phyloP scores from a whole-genome alignment of 2,888 invertebrate genomes.

The Reticulitermes lucifugus region DNA sequence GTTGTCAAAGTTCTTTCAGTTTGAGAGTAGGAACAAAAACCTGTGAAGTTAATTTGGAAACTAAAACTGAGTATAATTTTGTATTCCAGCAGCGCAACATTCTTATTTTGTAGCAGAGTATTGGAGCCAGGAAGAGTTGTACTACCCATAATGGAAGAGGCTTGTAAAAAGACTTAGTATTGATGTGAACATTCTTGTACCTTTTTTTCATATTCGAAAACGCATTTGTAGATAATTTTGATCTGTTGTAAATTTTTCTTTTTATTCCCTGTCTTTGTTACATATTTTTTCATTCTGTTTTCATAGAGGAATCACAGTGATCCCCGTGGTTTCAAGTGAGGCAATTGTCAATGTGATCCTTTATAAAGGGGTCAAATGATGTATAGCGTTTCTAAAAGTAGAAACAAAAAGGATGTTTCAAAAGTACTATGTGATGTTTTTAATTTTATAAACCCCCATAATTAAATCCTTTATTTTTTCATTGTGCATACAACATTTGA shows the following conservation, averaged over 20 bases:
- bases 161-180: conserved; percentile 52
- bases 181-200: conserved; percentile 54
- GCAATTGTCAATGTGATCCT: conserved; percentile 60
- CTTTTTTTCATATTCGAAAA: conserved; percentile 51
- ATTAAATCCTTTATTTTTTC: conserved; percentile 9
- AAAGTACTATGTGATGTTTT: conserved; percentile 40
- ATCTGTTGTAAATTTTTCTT: conserved; percentile 45
- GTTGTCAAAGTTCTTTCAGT: background rate
- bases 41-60: background rate
- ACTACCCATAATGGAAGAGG: conserved; percentile 14
- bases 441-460: conserved; percentile 22
- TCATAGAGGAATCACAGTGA: conserved; percentile 43
- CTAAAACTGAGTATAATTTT: background rate
- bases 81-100: background rate
- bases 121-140: conserved; percentile 10
- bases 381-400: conserved; percentile 54
- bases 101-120: background rate
- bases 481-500: background rate
- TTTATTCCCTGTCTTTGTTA: conserved; percentile 39
- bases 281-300: conserved; percentile 37
- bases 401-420: conserved; percentile 53
- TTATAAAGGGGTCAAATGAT: conserved; percentile 67
- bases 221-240: conserved; percentile 54
- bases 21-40: background rate
- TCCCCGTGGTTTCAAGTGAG: conserved; percentile 44